Evolutionary conservation across 1,140 invertebrate species (phyloP), one percentile per base, ranked within the genome.

Genomic region (Pseudachorutes palmiensis): DNA sequence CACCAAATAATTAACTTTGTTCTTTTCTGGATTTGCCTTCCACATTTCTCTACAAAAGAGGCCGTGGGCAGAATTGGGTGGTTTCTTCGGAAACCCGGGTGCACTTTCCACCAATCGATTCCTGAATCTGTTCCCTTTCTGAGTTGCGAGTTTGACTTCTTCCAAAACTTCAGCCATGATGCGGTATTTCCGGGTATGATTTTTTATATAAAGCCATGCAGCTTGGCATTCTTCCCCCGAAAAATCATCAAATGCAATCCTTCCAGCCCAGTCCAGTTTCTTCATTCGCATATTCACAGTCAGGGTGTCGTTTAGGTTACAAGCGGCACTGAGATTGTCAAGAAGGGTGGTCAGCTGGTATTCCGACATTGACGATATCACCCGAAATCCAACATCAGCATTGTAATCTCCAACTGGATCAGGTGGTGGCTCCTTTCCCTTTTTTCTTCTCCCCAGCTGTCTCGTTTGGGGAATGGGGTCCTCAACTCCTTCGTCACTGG

Each of bases 141-240:
- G 9, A 5, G 66, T 29, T 1, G 28, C 36, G 1, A n/a, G 5
- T 22, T 64, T 55, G 0, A 72, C 26, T 62, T 72, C 70, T 5
- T 60, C n/a, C 2, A 72, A 45, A 3, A 72, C 16, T 59, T 72
- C 70, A 16, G 2, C 14, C 70, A 72, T 67, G 28, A 69, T 69
- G n/a, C 70, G 32, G 55, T 41, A 72, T 29, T 62, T 69, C 41
- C 70, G 36, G 0, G 67, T 61, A n/a, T 55, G 29, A 2, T 19
- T 45, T 30, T 57, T 64, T 62, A 72, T 16, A 30, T 28, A 64
- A 2, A 30, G 2, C 67, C 67, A 69, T 3, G 59, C 62, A 0
- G 26, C n/a, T n/a, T 29, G 29, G 45, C 70, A 72, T 30, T 69
- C 51, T 12, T 57, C n/a, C 0, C 57, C 22, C n/a, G 41, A 55